phyloP scores from a whole-genome alignment of 2,888 invertebrate genomes.

The Sceliomorpha sp. region DNA sequence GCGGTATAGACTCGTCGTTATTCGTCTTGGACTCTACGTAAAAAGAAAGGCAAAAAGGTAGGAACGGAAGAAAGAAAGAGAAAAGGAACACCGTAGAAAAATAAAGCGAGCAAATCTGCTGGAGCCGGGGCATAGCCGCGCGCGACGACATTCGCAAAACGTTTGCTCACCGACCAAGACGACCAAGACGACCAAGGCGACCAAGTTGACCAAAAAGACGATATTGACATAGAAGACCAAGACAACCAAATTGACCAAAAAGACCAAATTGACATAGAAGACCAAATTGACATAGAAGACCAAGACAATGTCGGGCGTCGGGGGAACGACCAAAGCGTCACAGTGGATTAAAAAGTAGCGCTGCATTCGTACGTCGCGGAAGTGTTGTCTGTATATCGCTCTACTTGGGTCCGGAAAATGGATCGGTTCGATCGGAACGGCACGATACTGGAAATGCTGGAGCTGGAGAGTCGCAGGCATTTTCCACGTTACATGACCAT shows the following conservation, averaged over 20 bases:
- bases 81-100: conserved; percentile 14
- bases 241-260: too few relatives aligned
- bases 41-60: conserved; percentile 24
- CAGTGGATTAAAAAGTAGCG: conserved; percentile 1
- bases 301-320: too few relatives aligned
- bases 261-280: too few relatives aligned
- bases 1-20: conserved; percentile 50
- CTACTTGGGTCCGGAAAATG: conserved; percentile 27
- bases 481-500: conserved; percentile 89
- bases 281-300: too few relatives aligned
- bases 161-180: too few relatives aligned
- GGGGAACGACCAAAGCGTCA: too few relatives aligned
- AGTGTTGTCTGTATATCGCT: conserved; percentile 27
- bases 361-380: neutral
- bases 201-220: too few relatives aligned
- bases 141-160: conserved; percentile 25
- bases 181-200: too few relatives aligned
- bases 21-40: conserved; percentile 22
- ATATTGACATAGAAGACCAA: too few relatives aligned
- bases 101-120: conserved; percentile 34
- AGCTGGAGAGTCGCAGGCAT: conserved; percentile 40
- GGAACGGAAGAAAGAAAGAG: conserved; percentile 7
- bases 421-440: conserved; percentile 32
- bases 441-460: conserved; percentile 23
- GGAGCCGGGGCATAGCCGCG: conserved; percentile 11